Evolutionary conservation across 2,113 vertebrate species (phyloP).

Genomic region (Telmatochromis sp.): DNA sequence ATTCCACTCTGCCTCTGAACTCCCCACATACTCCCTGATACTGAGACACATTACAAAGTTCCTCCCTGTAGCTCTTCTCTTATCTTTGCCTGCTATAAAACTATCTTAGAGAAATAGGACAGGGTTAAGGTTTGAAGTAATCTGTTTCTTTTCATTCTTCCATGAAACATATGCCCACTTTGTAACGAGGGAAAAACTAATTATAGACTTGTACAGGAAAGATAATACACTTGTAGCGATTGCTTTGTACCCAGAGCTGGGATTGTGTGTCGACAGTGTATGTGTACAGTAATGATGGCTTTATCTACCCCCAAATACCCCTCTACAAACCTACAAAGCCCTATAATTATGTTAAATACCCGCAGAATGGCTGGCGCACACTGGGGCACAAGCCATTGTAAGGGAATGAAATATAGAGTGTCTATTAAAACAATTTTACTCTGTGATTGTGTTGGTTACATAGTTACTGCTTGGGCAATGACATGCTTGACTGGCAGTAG

Average conservation of each 20-base stretch:
- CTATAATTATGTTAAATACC: conserved; percentile 51
- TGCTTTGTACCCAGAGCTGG: conserved; percentile 43
- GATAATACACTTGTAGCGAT: conserved; percentile 63
- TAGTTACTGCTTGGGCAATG: background rate
- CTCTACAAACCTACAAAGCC: conserved; percentile 44
- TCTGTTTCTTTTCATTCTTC: conserved; percentile 59
- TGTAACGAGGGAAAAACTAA: conserved; percentile 62
- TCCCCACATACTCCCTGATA: conserved; percentile 47
- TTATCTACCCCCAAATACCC: conserved; percentile 43
- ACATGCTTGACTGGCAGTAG: conserved; percentile 1
- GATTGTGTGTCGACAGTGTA: conserved; percentile 34
- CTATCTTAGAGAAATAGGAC: conserved; percentile 59
- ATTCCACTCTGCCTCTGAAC: conserved; percentile 49
- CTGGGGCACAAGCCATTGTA: background rate
- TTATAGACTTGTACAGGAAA: conserved; percentile 65
- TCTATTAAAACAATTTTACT: conserved; percentile 14
- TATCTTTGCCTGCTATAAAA: conserved; percentile 57
- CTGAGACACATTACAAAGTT: conserved; percentile 54
- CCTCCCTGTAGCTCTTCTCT: conserved; percentile 53
- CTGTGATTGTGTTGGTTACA: conserved; percentile 8
- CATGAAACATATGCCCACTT: conserved; percentile 63
- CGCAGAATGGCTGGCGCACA: conserved; percentile 27
- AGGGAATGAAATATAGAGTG: background rate
- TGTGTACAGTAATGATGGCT: conserved; percentile 51
- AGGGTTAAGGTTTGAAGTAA: conserved; percentile 60